Conservation (phyloP, 2,888 invertebrate species). For the Gastracanthus pulcherrimus region DNA sequence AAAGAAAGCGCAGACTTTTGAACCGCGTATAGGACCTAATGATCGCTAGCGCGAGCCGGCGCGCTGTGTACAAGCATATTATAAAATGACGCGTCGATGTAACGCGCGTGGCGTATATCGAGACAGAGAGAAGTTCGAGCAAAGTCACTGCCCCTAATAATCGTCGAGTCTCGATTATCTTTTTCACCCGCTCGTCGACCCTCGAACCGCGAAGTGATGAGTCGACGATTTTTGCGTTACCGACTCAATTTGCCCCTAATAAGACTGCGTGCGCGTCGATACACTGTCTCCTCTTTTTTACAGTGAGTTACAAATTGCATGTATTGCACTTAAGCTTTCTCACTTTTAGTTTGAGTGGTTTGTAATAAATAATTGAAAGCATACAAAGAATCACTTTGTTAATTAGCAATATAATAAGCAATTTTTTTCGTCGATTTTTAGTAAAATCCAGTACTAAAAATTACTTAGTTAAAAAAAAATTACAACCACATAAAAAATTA, state of each 20-base stretch:
- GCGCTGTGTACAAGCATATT: neutral
- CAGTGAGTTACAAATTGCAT: constrained; percentile 25
- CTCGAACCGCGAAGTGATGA: constrained; percentile 41
- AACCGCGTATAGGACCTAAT: constrained; percentile 46
- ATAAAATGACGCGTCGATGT: constrained; percentile 36
- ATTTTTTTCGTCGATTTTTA: too few species aligned
- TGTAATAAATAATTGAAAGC: constrained; percentile 8
- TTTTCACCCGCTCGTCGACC: constrained; percentile 26
- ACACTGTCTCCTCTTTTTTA: neutral
- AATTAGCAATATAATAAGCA: neutral
- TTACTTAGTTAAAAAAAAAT: too few species aligned
- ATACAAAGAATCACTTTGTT: neutral
- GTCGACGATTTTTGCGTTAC: constrained; percentile 53
- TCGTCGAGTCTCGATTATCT: constrained; percentile 51
- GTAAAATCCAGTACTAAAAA: too few species aligned
- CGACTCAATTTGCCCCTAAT: constrained; percentile 58
- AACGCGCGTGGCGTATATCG: constrained; percentile 38
- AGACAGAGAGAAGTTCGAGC: constrained; percentile 53
- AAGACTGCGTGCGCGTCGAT: constrained; percentile 31
- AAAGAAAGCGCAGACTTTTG: constrained; percentile 30
- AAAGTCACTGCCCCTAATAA: constrained; percentile 75
- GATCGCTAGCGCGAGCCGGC: constrained; percentile 30
- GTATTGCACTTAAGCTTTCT: constrained; percentile 3
- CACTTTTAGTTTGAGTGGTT: neutral
- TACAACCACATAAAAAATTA: too few species aligned